Percentiles rank a stretch among this genome's conserved stretches.
phyloP scores from a whole-genome alignment of 2,797 vertebrate genomes.

The Thamnophis elegans region DNA sequence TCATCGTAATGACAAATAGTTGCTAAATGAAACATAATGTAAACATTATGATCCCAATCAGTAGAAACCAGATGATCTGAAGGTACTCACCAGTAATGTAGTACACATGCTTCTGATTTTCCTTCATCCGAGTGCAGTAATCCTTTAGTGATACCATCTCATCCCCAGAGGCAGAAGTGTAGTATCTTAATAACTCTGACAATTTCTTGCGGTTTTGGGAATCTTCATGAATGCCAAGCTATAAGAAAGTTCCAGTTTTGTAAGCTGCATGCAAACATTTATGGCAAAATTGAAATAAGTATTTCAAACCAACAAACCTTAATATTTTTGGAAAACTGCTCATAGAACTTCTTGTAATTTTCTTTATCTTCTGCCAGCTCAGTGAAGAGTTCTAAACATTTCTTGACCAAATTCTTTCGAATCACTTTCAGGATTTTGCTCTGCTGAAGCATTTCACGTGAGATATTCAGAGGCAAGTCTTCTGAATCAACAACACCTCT shows the following conservation, averaged over 20 bases:
- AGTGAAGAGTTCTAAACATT: slow-evolving; percentile 90
- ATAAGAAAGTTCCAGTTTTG: accelerated
- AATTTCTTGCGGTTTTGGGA: slow-evolving; percentile 91
- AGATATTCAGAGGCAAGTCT: slow-evolving; percentile 93
- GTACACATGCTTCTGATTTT: slow-evolving; percentile 92
- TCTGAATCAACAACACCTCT: slow-evolving; percentile 94
- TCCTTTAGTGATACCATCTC: slow-evolving; percentile 93
- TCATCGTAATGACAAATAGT: not conserved
- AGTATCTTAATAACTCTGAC: slow-evolving; percentile 85
- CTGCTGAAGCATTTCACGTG: slow-evolving; percentile 96
- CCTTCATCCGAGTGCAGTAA: slow-evolving; percentile 91
- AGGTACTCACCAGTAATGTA: slow-evolving; percentile 81
- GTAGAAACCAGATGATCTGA: not conserved
- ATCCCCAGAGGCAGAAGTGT: slow-evolving; percentile 89
- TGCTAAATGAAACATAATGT: not conserved
- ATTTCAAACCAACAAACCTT: slow-evolving; percentile 75
- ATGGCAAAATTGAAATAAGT: accelerated
- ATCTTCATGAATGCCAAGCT: slow-evolving; percentile 93
- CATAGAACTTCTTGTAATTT: slow-evolving; percentile 91
- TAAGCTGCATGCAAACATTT: not conserved
- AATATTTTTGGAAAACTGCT: slow-evolving; percentile 93
- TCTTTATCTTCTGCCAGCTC: slow-evolving; percentile 90
- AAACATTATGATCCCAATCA: not conserved
- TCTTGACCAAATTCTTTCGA: slow-evolving; percentile 95
- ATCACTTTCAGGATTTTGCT: slow-evolving; percentile 98